Evolutionary conservation across 2,113 vertebrate species (phyloP).

Genomic region (Taxidea taxus): DNA sequence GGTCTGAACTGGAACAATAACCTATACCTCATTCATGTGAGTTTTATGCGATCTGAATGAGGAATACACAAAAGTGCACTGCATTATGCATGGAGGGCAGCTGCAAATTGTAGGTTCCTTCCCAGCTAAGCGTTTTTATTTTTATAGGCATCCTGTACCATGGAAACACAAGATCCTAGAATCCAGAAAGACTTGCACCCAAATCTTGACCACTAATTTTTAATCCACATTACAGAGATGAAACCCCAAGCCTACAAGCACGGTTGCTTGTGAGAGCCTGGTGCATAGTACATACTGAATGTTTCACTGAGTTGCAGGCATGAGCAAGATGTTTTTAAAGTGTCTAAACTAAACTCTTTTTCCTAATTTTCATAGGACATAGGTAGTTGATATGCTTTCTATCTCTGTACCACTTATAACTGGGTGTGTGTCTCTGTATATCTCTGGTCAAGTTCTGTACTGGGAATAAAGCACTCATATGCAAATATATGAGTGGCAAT

Average conservation of each 20-base stretch:
- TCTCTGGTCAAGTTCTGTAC: not conserved
- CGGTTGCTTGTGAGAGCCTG: not conserved
- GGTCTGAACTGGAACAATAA: not conserved
- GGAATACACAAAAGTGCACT: rapidly evolving
- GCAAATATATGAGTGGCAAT: not conserved
- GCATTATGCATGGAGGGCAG: not conserved
- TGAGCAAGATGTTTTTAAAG: not conserved
- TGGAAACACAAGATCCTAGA: not conserved
- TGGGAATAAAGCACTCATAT: not conserved
- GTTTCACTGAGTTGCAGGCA: not conserved
- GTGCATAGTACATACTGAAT: rapidly evolving
- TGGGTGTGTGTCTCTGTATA: not conserved
- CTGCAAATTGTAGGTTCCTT: not conserved
- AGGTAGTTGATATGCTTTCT: not conserved
- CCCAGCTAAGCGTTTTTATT: not conserved
- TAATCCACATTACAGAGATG: not conserved
- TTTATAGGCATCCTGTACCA: not conserved
- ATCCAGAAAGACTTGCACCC: not conserved
- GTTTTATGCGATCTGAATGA: not conserved
- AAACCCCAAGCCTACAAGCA: not conserved
- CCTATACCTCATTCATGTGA: not conserved
- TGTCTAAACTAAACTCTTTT: not conserved
- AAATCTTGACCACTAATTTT: not conserved
- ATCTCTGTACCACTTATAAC: too few species aligned
- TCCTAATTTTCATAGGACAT: not conserved